Evolutionary conservation across 2,113 vertebrate genomes (phyloP).

Genomic region (Syngnathoides biaculeatus): DNA sequence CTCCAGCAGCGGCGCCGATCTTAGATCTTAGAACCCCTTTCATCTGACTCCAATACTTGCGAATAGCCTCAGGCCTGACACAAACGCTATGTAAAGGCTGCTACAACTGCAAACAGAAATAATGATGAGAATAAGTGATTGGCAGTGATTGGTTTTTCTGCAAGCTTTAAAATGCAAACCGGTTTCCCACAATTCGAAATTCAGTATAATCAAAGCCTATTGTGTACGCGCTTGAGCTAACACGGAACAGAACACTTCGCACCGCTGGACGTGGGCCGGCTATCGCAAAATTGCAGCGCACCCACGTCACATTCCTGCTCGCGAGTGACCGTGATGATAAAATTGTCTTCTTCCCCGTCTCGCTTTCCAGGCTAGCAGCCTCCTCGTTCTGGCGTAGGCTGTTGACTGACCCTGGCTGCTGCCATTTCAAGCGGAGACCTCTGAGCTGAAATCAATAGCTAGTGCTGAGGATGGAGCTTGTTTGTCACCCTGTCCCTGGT

Average conservation of each 20-base stretch:
- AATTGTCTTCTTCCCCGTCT: slow-evolving; percentile 37
- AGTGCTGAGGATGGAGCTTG: slow-evolving; percentile 48
- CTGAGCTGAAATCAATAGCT: slow-evolving; percentile 66
- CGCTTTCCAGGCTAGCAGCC: slow-evolving; percentile 40
- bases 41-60: slow-evolving; percentile 16
- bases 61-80: slow-evolving; percentile 14
- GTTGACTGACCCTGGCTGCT: slow-evolving; percentile 54
- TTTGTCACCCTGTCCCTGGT: slow-evolving; percentile 62
- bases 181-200: slow-evolving; percentile 6
- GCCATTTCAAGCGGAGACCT: slow-evolving; percentile 57
- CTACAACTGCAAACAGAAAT: slow-evolving; percentile 34
- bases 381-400: slow-evolving; percentile 36
- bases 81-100: slow-evolving; percentile 12
- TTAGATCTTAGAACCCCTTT: slow-evolving; percentile 18
- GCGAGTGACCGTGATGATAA: slow-evolving; percentile 35
- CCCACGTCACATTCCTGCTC: slow-evolving; percentile 20
- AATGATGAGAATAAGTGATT: slow-evolving; percentile 23
- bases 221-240: slow-evolving; percentile 7
- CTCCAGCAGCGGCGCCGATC: not conserved
- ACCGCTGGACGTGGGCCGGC: slow-evolving; percentile 11
- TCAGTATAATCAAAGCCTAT: slow-evolving; percentile 28
- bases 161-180: slow-evolving; percentile 23
- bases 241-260: not conserved
- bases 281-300: slow-evolving; percentile 33
- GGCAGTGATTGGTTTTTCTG: slow-evolving; percentile 23